Conservation (phyloP, 2,888 invertebrate genomes). For the Acanthosepion pharaonis region DNA sequence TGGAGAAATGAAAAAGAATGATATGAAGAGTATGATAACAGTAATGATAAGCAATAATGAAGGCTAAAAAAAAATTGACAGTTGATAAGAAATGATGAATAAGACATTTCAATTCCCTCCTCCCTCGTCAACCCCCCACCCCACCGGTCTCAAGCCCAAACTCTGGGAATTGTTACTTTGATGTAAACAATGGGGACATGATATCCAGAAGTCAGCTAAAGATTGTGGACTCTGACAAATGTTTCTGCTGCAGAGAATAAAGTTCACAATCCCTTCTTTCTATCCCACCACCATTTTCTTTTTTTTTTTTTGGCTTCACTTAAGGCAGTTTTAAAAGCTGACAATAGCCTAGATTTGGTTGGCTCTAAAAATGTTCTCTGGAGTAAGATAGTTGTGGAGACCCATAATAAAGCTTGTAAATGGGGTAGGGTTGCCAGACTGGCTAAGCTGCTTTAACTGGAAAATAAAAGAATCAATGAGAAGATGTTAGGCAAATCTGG, state of each 20-base stretch:
- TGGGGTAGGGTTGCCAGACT: not conserved
- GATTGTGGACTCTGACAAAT: not conserved
- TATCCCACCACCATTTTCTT: no score
- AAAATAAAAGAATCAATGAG: not conserved
- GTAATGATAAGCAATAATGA: no score
- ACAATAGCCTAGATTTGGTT: not conserved
- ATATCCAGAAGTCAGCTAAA: no score
- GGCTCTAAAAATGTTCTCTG: not conserved
- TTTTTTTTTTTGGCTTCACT: not conserved
- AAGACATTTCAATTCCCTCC: not conserved
- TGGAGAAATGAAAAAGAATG: no score
- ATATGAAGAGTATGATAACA: no score
- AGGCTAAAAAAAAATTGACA: not conserved
- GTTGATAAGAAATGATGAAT: not conserved
- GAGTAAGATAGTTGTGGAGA: not conserved
- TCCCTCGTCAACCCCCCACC: no score
- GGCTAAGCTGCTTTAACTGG: not conserved
- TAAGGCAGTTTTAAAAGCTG: not conserved
- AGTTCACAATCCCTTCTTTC: not conserved
- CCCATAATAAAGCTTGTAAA: not conserved
- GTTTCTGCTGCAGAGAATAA: not conserved
- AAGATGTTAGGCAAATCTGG: not conserved
- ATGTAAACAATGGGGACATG: not conserved
- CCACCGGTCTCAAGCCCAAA: not conserved
- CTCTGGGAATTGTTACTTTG: not conserved